These are phyloP conservation scores for Hypotaenidia philippensis DNA, from an alignment of 2,797 vertebrate genomes.

Conservation along the genomic window DNA sequence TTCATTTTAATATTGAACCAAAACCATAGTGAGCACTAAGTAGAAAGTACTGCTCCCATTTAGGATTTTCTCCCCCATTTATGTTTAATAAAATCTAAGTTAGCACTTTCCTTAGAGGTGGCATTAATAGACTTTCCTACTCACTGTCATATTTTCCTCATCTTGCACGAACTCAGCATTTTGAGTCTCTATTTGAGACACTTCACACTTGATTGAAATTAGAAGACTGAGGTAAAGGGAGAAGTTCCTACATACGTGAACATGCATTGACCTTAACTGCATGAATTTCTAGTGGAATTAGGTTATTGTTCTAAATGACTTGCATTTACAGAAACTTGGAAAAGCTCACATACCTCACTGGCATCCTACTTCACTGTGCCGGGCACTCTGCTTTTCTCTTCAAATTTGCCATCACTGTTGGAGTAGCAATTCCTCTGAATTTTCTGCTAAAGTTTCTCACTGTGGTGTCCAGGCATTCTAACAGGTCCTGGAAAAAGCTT, in stretches of 20 bases:
- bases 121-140: background rate
- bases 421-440: background rate
- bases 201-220: background rate
- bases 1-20: background rate
- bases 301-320: background rate
- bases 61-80: background rate
- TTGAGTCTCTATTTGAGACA: background rate
- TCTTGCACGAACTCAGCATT: background rate
- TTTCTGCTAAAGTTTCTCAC: background rate
- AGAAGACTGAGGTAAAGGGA: background rate
- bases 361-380: background rate
- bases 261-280: background rate
- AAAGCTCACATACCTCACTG: background rate
- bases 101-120: background rate
- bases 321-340: background rate
- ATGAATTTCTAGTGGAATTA: background rate
- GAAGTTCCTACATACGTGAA: background rate
- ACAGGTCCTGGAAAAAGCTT: background rate
- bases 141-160: background rate
- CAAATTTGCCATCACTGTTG: background rate
- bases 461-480: accelerated
- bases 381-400: background rate
- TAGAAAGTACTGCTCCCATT: background rate
- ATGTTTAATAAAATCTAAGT: background rate
- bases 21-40: background rate